Evolutionary conservation across 1,140 invertebrate genomes (phyloP), one percentile per base, ranked within the genome.

Genomic region (Leptinotarsa texana): DNA sequence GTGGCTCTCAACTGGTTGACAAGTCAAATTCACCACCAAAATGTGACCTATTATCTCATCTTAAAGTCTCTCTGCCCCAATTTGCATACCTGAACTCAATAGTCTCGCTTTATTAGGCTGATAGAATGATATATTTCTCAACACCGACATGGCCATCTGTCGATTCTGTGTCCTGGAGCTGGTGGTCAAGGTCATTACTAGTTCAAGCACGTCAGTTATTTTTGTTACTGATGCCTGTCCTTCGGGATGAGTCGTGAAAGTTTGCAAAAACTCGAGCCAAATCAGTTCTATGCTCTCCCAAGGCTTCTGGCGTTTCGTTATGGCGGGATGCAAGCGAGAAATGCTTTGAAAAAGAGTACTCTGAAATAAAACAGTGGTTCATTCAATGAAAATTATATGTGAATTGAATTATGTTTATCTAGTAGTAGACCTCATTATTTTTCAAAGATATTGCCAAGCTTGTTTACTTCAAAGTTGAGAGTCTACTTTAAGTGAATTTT

Each of bases 181-280:
- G 13, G 69, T 67, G 18, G 83, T 77, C 66, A 83, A 75, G 11
- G 74, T 73, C 13, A 85, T 75, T 11, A 85, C 63, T 4, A 85
- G 51, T 33, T 84, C 83, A 24, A 84, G 78, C 27, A 81, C 70
- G 42, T 84, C 83, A 15, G 75, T 27, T 24, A 69, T 66, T 80
- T 83, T 83, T 2, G 80, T 81, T 15, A 84, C 62, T 13, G 48
- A 57, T 21, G 74, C 49, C 75, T 85, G 84, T n/a, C 84, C 87
- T 63, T 86, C 84, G 1, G 85, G 81, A 77, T 87, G 85, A 4
- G 78, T 78, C 1, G 88, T 86, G 68, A 82, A 88, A 2, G 83
- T 78, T 70, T 87, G 82, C 77, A 88, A 81, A 75, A 88, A 88
- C 47, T 83, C 74, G n/a, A 89, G 79, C 88, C 87, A 89, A 4